phyloP scores from a whole-genome alignment of 2,888 invertebrate species.

The Ectemnius lituratus region DNA sequence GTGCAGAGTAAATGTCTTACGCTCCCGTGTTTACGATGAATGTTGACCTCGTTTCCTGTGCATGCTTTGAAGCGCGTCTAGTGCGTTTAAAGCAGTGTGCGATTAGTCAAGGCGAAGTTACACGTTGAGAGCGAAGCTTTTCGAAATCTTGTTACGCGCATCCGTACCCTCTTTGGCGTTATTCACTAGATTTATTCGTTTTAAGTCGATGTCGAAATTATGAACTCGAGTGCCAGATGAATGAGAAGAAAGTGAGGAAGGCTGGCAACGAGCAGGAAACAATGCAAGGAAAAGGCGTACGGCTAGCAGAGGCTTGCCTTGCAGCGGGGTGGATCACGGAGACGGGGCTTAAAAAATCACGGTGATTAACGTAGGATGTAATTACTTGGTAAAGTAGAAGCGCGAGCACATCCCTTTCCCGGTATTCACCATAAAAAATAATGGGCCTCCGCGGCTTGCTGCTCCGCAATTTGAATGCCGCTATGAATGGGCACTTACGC shows the following conservation, averaged over 20 bases:
- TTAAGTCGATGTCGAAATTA: background rate
- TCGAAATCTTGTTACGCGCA: background rate
- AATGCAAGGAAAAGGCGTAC: conserved; percentile 33
- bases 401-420: conserved; percentile 44
- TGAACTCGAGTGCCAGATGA: background rate
- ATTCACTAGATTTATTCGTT: background rate
- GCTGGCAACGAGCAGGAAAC: conserved; percentile 22
- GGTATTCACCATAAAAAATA: conserved; percentile 58
- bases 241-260: conserved; percentile 7
- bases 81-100: background rate
- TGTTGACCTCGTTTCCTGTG: background rate
- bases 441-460: conserved; percentile 46
- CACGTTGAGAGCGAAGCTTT: background rate
- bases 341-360: conserved; percentile 46
- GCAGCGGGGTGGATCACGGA: conserved; percentile 18
- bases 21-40: conserved; percentile 7
- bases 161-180: background rate
- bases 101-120: background rate
- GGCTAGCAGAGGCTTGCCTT: background rate
- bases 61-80: background rate
- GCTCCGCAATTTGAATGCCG: conserved; percentile 55
- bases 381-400: conserved; percentile 56
- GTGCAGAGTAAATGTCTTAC: conserved; percentile 3
- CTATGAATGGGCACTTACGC: conserved; percentile 62
- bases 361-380: conserved; percentile 53